phyloP scores from a whole-genome alignment of 2,113 vertebrate species.

The Sorex fumeus region DNA sequence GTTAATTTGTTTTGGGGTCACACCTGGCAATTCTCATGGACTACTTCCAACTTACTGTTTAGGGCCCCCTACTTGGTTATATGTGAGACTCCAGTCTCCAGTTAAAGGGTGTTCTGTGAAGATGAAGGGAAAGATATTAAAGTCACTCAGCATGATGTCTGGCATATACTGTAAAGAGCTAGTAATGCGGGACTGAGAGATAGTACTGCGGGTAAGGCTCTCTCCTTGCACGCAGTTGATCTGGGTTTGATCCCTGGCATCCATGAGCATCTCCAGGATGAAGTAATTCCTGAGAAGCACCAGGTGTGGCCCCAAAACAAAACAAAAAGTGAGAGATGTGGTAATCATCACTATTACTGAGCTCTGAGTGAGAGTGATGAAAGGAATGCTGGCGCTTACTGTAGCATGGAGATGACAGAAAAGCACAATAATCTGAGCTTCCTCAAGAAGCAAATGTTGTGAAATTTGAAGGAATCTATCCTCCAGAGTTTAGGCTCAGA shows the following conservation, averaged over 20 bases:
- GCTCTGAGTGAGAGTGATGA: background rate
- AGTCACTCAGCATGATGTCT: background rate
- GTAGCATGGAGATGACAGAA: background rate
- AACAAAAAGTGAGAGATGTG: background rate
- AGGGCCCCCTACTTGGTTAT: too few relatives aligned
- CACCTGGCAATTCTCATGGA: too few relatives aligned
- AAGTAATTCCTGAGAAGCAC: too few relatives aligned
- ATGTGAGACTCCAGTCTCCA: too few relatives aligned
- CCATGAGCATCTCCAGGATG: too few relatives aligned
- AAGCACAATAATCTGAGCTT: slow-evolving; percentile 26
- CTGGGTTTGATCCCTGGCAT: too few relatives aligned
- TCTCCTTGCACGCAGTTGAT: too few relatives aligned
- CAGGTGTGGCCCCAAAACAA: too few relatives aligned
- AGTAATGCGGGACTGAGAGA: too few relatives aligned
- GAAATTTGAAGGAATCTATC: background rate
- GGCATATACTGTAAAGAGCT: background rate
- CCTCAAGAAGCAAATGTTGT: background rate
- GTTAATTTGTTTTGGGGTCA: too few relatives aligned
- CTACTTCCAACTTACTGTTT: too few relatives aligned
- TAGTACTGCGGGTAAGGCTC: too few relatives aligned
- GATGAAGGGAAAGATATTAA: slow-evolving; percentile 12
- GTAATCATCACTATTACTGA: background rate
- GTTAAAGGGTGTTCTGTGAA: background rate
- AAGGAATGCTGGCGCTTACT: background rate
- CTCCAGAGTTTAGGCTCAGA: background rate